Evolutionary conservation across 2,888 invertebrate species (phyloP).

Genomic region (Drosophila helvetica): DNA sequence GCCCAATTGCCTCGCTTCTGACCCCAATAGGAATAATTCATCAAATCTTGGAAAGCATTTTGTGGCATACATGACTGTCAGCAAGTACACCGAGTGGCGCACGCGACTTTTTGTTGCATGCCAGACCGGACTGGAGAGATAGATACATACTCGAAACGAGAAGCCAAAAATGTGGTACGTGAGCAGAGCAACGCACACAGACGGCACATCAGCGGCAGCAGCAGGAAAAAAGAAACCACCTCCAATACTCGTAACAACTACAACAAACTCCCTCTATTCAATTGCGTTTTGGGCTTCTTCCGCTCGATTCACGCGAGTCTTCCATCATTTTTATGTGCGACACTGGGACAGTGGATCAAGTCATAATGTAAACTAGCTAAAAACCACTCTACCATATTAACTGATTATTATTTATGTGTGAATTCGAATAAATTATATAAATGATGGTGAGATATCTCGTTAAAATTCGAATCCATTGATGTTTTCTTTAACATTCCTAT

Average conservation of each 20-base stretch:
- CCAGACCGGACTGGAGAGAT: slow-evolving; percentile 37
- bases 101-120: slow-evolving; percentile 69
- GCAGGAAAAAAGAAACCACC: slow-evolving; percentile 47
- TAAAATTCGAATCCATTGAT: no score
- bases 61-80: slow-evolving; percentile 72
- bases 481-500: no score
- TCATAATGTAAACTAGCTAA: background rate
- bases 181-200: slow-evolving; percentile 63
- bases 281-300: slow-evolving; percentile 57
- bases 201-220: slow-evolving; percentile 34
- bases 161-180: slow-evolving; percentile 60
- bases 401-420: no score
- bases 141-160: slow-evolving; percentile 21
- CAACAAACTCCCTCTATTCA: slow-evolving; percentile 47
- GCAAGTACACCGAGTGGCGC: slow-evolving; percentile 62
- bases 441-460: no score
- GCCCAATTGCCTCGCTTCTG: slow-evolving; percentile 33
- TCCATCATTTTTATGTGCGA: slow-evolving; percentile 44
- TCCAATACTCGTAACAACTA: slow-evolving; percentile 28
- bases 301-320: slow-evolving; percentile 44
- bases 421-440: no score
- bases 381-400: no score
- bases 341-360: slow-evolving; percentile 39
- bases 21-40: slow-evolving; percentile 55
- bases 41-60: slow-evolving; percentile 24